phyloP scores from a whole-genome alignment of 2,797 vertebrate genomes.

The Carduelis carduelis region DNA sequence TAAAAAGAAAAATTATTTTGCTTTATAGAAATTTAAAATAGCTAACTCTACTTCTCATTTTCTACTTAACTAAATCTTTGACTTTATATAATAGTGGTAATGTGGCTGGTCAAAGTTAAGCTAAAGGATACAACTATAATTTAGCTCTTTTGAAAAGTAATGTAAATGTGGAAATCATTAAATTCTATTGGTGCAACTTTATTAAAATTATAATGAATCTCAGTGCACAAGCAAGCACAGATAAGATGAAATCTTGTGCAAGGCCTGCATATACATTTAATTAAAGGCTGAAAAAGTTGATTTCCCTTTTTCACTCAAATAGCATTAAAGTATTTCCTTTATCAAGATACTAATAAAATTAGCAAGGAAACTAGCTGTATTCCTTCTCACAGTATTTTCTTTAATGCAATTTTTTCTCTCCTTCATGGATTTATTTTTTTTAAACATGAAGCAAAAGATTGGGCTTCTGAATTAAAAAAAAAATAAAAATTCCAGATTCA shows the following conservation, averaged over 20 bases:
- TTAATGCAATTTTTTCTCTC: background rate
- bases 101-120: background rate
- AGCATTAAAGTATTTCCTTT: background rate
- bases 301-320: background rate
- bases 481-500: background rate
- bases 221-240: background rate
- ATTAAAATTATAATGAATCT: background rate
- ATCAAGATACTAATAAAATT: background rate
- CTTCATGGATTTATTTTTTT: background rate
- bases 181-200: background rate
- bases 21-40: background rate
- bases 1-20: background rate
- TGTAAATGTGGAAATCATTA: background rate
- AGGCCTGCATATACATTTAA: background rate
- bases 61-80: background rate
- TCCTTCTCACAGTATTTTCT: background rate
- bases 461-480: accelerated
- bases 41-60: background rate
- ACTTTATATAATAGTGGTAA: background rate
- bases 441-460: background rate
- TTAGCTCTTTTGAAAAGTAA: background rate
- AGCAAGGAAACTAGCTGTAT: background rate
- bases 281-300: background rate
- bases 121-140: background rate
- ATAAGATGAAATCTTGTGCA: background rate